Conservation (phyloP, 35 echinoderm and acorn worm genomes). For the Amphiura filiformis region DNA sequence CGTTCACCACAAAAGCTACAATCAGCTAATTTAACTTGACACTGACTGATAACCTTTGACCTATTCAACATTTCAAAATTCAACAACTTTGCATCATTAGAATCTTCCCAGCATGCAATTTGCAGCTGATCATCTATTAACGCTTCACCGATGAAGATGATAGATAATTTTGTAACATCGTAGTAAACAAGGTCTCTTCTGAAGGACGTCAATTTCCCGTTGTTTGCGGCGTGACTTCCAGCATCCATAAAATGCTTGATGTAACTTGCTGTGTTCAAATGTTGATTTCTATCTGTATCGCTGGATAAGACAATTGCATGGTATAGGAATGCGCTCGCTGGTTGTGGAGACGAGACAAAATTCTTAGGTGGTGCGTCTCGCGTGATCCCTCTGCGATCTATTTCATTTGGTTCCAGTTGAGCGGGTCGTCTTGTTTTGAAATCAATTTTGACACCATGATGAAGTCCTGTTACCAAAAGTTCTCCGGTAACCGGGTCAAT, state of each 20-base stretch:
- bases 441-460: not conserved
- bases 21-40: no score
- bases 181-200: not conserved
- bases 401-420: not conserved
- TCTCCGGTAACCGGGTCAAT: not conserved
- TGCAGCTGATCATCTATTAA: not conserved
- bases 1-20: no score
- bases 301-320: not conserved
- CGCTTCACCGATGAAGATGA: no score
- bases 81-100: no score
- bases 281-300: no score
- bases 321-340: not conserved
- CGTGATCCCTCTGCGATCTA: not conserved
- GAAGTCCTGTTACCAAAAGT: not conserved
- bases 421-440: not conserved
- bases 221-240: not conserved
- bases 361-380: no score
- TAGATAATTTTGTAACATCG: not conserved
- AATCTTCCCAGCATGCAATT: no score
- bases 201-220: not conserved
- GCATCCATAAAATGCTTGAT: no score
- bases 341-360: not conserved
- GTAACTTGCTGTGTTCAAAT: no score
- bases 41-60: no score
- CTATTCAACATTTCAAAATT: no score